Evolutionary conservation across 2,113 vertebrate genomes (phyloP).

Genomic region (Carassius gibelio): DNA sequence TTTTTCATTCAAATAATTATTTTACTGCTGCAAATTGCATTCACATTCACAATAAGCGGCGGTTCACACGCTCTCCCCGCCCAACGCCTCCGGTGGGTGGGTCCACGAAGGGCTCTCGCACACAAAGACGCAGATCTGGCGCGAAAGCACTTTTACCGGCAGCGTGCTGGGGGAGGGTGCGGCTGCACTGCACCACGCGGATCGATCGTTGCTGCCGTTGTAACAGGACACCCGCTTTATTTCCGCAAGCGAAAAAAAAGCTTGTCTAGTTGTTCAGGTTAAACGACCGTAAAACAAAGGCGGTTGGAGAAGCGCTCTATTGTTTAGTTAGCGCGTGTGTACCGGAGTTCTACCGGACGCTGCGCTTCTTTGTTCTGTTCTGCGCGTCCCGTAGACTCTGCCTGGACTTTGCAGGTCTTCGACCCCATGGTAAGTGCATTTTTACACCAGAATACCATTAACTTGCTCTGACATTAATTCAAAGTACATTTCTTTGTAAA

Average conservation of each 20-base stretch:
- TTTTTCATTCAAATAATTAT: slow-evolving; percentile 37
- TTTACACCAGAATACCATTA: not conserved
- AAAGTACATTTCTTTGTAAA: not conserved
- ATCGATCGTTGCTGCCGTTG: slow-evolving; percentile 44
- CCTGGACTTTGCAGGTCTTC: slow-evolving; percentile 3
- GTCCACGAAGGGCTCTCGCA: slow-evolving; percentile 1
- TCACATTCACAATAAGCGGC: slow-evolving; percentile 18
- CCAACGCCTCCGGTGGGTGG: slow-evolving; percentile 14
- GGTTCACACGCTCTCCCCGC: slow-evolving; percentile 41
- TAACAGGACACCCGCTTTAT: slow-evolving; percentile 44
- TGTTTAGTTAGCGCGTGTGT: not conserved
- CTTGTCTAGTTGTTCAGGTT: slow-evolving; percentile 21
- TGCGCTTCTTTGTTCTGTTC: slow-evolving; percentile 39
- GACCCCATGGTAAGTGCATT: slow-evolving; percentile 49
- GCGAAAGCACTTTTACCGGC: slow-evolving; percentile 40
- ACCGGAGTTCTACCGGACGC: slow-evolving; percentile 35
- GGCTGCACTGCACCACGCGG: slow-evolving; percentile 43
- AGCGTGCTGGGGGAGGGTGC: slow-evolving; percentile 42
- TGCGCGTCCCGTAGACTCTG: not conserved
- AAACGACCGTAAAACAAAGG: slow-evolving; percentile 23
- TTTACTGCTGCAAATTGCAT: slow-evolving; percentile 15
- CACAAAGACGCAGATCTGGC: slow-evolving; percentile 47
- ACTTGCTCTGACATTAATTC: not conserved
- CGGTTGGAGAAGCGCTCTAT: not conserved
- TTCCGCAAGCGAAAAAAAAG: slow-evolving; percentile 6